Base-by-base conservation (phyloP, 1,140 invertebrate species). In the Bombus cullumanus region DNA sequence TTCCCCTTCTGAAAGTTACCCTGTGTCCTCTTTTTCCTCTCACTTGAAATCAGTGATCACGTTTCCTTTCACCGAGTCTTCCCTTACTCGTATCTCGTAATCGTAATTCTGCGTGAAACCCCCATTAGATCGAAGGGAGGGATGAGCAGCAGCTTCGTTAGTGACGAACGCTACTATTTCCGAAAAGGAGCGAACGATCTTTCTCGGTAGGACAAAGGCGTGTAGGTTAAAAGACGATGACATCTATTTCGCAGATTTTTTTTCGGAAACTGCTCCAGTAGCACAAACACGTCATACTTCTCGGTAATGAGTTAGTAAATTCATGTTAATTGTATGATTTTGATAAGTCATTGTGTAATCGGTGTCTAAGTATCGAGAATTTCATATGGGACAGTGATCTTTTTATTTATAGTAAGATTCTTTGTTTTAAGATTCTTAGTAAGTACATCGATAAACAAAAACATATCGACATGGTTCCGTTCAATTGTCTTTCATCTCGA, bases 1-100 rank as follows among this genome's bases (percentile, higher is more conserved):
- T 25, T 62, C 64, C 57, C 81, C 28, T 72, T 31, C 13, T 31
- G 18, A 68, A 79, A 37, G 18, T 68, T 37, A 57, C 68, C 66
- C 72, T 31, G 22, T 13, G 68, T 43, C 66, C 73, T 75, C 62
- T 62, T 81, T 71, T 71, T 25, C 73, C 73, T 86, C 81, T 68
- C 76, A 77, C 76, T 47, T 78, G 18, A 39, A 73, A 81, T 81
- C 74, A 78, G 3, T 57, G 88, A 86, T 89, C 83, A 84, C 86
- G 83, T 88, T 79, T 83, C 77, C 88, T 53, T 53, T 53, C 18
- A 22, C 18, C 47, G 18, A 53, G 81, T 88, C 85, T 66, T 89
- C 53, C 57, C 78, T 86, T 41, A 3, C 1, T 74, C 68, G 68
- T 81, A 89, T n/a, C 31, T 66, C 64, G 64, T 39, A 83, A 34